Evolutionary conservation across 2,888 invertebrate genomes (phyloP), one percentile per base, ranked within the genome.

Genomic region (Gari tellinella): DNA sequence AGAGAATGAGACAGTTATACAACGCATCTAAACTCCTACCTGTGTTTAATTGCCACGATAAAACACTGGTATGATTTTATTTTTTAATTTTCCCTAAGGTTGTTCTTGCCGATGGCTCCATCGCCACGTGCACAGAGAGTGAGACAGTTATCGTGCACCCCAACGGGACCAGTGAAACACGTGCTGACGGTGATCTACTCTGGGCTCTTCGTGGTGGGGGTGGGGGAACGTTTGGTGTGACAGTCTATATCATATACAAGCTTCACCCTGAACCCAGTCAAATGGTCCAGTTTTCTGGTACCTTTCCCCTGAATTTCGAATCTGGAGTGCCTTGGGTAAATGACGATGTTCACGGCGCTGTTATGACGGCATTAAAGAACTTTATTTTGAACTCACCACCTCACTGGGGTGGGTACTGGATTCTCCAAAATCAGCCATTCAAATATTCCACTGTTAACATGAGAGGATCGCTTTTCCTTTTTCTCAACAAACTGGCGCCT

Each of bases 201-300:
- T 84, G 84, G 84, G 81, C 84, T 3, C 53, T 81, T 5, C 49
- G 79, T 37, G 81, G 84, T n/a, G 82, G 83, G 7, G 84, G 81
- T 4, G 84, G 81, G 8, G 80, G 80, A 7, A 76, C 82, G 2
- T 82, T 70, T 37, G 81, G 77, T 0, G 74, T 81, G 2, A 70
- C 65, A 5, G 67, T 67, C 10, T 70, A 75, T 58, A 69, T 69
- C 26, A 53, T 72, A 0, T 81, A 58, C 57, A 79, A 74, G 37
- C 41, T 81, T 1, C 79, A 79, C 46, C 57, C 63, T 17, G 45
- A 57, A 26, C 72, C 72, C 4, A 1, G 49, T 0, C 41, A 43
- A 14, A 73, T 81, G 66, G 74, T 72, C 1, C 25, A 23, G 3
- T 23, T 72, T 1, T 31, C 19, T 3, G 53, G 65, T 4, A 48